Evolutionary conservation across 1,140 invertebrate species (phyloP).

Genomic region (Probaryconus sp.): DNA sequence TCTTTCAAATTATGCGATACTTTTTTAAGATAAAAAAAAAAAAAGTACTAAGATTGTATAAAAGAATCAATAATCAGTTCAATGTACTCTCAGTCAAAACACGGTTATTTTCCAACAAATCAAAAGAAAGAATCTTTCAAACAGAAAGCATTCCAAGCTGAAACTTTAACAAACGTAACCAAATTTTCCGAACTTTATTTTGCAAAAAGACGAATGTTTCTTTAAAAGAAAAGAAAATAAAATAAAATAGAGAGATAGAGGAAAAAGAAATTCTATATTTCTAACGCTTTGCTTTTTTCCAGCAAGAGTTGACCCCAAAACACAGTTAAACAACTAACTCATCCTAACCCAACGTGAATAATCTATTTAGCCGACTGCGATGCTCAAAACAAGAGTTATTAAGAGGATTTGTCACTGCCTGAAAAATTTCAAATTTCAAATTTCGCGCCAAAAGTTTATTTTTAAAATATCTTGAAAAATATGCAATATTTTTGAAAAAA

Average conservation of each 20-base stretch:
- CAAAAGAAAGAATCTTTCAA: constrained; percentile 12
- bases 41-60: not conserved
- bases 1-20: not conserved
- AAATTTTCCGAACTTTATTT: constrained; percentile 4
- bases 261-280: constrained; percentile 12
- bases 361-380: constrained; percentile 11
- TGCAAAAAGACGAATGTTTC: constrained; percentile 2
- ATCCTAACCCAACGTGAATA: constrained; percentile 27
- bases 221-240: too few species aligned
- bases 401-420: too few species aligned
- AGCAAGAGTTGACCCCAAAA: constrained; percentile 21
- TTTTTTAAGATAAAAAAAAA: not conserved
- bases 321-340: constrained; percentile 31
- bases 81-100: constrained; percentile 3
- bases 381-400: constrained; percentile 33
- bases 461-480: too few species aligned
- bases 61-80: constrained; percentile 6
- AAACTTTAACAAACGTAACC: constrained; percentile 11
- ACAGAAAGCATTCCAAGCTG: constrained; percentile 17
- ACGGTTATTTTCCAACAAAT: constrained; percentile 8
- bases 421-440: too few species aligned
- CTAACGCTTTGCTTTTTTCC: constrained; percentile 11
- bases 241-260: too few species aligned
- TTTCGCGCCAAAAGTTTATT: too few species aligned
- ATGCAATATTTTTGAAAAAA: too few species aligned